These are phyloP conservation scores for Portunus trituberculatus DNA, from an alignment of 1,140 invertebrate species.

Conservation along the genomic window DNA sequence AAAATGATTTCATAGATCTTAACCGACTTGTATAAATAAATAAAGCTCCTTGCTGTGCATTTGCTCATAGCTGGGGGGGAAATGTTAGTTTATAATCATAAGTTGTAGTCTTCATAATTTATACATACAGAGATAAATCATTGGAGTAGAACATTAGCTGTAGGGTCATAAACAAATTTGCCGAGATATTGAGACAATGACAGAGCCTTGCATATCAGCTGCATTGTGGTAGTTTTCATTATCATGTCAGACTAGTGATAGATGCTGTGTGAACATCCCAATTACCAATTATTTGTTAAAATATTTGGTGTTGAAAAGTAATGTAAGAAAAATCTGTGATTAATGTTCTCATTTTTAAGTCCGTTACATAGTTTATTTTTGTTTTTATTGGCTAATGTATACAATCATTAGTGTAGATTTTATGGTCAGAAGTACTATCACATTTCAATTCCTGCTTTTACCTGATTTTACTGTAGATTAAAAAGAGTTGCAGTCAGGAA, in stretches of 20 bases:
- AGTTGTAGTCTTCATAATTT: constrained; percentile 76
- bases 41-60: constrained; percentile 74
- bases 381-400: constrained; percentile 16
- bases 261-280: constrained; percentile 46
- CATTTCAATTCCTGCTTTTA: constrained; percentile 37
- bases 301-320: constrained; percentile 43
- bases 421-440: constrained; percentile 41
- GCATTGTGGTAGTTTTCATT: constrained; percentile 34
- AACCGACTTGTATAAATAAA: constrained; percentile 72
- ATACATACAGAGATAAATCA: constrained; percentile 76
- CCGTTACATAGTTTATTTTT: constrained; percentile 23
- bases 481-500: constrained; percentile 35
- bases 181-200: constrained; percentile 64
- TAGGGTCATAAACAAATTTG: constrained; percentile 72
- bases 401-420: constrained; percentile 23
- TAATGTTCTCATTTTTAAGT: constrained; percentile 50
- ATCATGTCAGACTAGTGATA: constrained; percentile 8
- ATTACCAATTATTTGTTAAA: constrained; percentile 40
- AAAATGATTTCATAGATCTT: constrained; percentile 76
- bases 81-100: constrained; percentile 75
- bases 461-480: constrained; percentile 36
- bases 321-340: constrained; percentile 64
- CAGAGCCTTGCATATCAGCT: constrained; percentile 71
- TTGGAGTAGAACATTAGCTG: constrained; percentile 75
- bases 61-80: constrained; percentile 73